A percentile compares a stretch with the other conserved stretches of the same genome.
Evolutionary conservation across 1,140 invertebrate species (phyloP).

Genomic region (Bombus waltoni): DNA sequence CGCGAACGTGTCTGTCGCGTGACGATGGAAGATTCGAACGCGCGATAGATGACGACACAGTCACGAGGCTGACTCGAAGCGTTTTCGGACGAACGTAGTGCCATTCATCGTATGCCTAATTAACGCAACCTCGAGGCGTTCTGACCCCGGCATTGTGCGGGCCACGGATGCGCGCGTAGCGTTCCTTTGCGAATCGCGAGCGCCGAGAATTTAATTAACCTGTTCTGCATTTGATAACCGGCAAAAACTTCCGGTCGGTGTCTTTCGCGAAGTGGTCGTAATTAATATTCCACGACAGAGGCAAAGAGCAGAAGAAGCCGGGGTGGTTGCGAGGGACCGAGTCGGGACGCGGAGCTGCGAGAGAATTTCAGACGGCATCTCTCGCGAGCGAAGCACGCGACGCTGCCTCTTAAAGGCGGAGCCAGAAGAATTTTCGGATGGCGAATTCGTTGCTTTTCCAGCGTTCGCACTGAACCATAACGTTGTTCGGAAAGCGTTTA

Average conservation of each 20-base stretch:
- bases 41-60: conserved; percentile 17
- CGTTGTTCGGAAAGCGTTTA: conserved; percentile 20
- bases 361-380: conserved; percentile 37
- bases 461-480: conserved; percentile 24
- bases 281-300: conserved; percentile 73
- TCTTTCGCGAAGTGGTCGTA: conserved; percentile 71
- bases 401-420: conserved; percentile 39
- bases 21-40: neutral
- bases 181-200: conserved; percentile 54
- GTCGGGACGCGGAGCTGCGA: neutral
- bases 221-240: conserved; percentile 76
- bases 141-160: conserved; percentile 54
- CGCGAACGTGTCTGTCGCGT: neutral
- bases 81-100: conserved; percentile 66
- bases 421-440: conserved; percentile 62
- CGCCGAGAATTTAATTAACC: conserved; percentile 79
- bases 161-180: conserved; percentile 27
- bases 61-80: conserved; percentile 58
- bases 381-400: conserved; percentile 17
- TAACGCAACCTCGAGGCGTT: conserved; percentile 63
- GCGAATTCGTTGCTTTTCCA: conserved; percentile 47
- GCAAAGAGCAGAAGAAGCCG: conserved; percentile 30
- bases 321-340: neutral
- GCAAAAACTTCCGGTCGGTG: conserved; percentile 72
- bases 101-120: conserved; percentile 72